Percentiles rank a stretch among this genome's conserved stretches.
Evolutionary conservation across 2,888 invertebrate genomes (phyloP).

Genomic region (Habrosyne pyritoides): DNA sequence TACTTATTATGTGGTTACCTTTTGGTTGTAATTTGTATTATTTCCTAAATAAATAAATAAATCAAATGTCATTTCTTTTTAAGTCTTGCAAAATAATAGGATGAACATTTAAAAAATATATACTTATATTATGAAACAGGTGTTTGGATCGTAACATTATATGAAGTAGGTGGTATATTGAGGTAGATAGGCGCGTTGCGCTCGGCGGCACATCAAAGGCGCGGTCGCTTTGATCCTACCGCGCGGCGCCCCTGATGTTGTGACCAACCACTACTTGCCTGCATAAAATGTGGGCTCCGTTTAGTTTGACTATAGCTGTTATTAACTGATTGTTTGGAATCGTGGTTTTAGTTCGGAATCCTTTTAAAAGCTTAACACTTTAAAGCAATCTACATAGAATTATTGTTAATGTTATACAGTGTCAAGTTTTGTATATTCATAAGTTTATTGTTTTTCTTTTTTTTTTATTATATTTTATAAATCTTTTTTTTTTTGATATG

Average conservation of each 20-base stretch:
- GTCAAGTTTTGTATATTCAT: no score
- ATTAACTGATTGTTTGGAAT: not conserved
- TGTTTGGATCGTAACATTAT: conserved; percentile 19
- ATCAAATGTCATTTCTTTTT: no score
- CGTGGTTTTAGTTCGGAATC: not conserved
- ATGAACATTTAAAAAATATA: conserved; percentile 12
- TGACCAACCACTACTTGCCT: conserved; percentile 26
- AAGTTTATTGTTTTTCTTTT: no score
- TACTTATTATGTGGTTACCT: no score
- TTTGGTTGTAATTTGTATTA: no score
- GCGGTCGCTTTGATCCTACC: conserved; percentile 58
- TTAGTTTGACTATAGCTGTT: not conserved
- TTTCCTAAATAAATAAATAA: no score
- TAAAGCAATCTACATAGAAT: no score
- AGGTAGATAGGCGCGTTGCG: conserved; percentile 27
- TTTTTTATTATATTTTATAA: no score
- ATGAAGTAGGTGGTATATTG: conserved; percentile 3
- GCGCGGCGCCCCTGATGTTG: conserved; percentile 50
- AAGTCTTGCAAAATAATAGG: no score
- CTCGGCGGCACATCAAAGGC: conserved; percentile 65
- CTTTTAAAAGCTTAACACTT: no score
- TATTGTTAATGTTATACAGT: no score
- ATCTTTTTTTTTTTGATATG: no score
- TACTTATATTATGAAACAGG: conserved; percentile 27
- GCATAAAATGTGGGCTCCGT: not conserved